phyloP scores from a whole-genome alignment of 2,113 vertebrate genomes.

The Leptodactylus fuscus region DNA sequence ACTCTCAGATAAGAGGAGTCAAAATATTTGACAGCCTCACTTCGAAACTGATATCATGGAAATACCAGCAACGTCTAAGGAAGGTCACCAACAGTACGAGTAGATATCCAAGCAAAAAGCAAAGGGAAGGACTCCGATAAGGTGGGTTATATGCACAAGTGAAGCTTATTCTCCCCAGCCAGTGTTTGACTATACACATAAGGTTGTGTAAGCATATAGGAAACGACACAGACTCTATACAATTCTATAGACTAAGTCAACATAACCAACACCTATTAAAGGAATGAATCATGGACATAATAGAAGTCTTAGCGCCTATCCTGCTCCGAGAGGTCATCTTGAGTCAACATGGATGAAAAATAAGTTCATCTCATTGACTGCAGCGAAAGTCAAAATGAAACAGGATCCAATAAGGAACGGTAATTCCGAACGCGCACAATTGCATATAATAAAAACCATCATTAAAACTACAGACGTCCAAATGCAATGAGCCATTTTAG shows the following conservation, averaged over 20 bases:
- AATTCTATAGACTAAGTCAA: background rate
- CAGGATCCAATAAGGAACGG: background rate
- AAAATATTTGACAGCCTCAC: constrained; percentile 53
- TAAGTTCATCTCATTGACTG: background rate
- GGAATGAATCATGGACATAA: background rate
- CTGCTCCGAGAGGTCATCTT: background rate
- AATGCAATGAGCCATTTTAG: constrained; percentile 9
- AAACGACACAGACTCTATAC: background rate
- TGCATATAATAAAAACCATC: background rate
- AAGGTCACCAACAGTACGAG: background rate
- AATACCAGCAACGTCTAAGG: constrained; percentile 1
- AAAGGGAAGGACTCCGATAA: background rate
- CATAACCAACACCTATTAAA: background rate
- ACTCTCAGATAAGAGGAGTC: constrained; percentile 43
- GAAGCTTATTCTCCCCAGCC: background rate
- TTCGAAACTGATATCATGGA: constrained; percentile 11
- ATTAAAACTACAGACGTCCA: background rate
- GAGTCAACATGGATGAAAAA: background rate
- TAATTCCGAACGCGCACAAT: background rate
- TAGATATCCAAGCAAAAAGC: background rate
- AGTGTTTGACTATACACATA: background rate
- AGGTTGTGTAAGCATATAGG: background rate
- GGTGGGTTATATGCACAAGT: background rate
- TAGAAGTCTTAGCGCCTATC: background rate
- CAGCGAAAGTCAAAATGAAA: background rate